phyloP scores from a whole-genome alignment of 2,888 invertebrate genomes.

The Dioctria rufipes region DNA sequence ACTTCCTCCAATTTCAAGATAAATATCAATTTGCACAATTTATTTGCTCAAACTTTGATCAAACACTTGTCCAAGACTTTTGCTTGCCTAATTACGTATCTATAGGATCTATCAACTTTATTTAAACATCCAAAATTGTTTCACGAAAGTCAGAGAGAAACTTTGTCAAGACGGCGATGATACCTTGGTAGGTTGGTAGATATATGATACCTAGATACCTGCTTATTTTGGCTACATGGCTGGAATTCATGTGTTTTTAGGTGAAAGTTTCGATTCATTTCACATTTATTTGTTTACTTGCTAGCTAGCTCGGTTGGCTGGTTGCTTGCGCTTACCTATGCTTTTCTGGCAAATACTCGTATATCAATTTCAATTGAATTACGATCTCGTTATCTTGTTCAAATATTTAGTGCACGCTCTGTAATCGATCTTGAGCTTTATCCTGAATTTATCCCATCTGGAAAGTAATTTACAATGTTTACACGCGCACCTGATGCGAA shows the following conservation, averaged over 20 bases:
- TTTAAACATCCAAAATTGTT: not conserved
- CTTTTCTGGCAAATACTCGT: not conserved
- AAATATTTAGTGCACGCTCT: slow-evolving; percentile 53
- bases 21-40: slow-evolving; percentile 16
- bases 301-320: too few species aligned
- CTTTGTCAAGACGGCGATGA: not conserved
- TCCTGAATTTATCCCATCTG: slow-evolving; percentile 47
- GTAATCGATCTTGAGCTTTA: slow-evolving; percentile 55
- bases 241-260: not conserved
- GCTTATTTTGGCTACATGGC: not conserved
- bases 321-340: too few species aligned
- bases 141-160: not conserved
- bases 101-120: slow-evolving; percentile 16
- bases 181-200: too few species aligned
- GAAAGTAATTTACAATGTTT: slow-evolving; percentile 38
- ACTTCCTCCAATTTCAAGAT: not conserved
- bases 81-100: too few species aligned
- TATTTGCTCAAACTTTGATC: slow-evolving; percentile 4
- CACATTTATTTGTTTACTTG: not conserved
- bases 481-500: not conserved
- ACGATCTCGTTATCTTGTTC: slow-evolving; percentile 55
- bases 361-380: slow-evolving; percentile 56
- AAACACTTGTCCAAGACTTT: slow-evolving; percentile 25
- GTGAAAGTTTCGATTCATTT: slow-evolving; percentile 6
- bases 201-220: not conserved